Conservation (phyloP, 1,140 invertebrate genomes). For the Hyles vespertilio region DNA sequence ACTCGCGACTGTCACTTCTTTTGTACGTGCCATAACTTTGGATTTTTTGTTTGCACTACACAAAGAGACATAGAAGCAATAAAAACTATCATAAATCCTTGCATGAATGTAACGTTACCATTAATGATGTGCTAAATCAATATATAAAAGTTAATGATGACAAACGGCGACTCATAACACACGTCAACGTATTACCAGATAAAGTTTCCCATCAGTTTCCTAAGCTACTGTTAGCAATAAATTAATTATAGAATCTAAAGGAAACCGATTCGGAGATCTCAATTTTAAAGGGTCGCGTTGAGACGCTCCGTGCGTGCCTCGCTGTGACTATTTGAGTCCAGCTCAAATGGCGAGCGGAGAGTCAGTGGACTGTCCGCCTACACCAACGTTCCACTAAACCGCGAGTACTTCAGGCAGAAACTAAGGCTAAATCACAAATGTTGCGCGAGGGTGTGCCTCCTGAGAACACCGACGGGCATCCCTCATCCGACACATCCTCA, state of each 20-base stretch:
- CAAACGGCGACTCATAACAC: conserved; percentile 47
- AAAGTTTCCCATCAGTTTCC: conserved; percentile 63
- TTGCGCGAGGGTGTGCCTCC: conserved; percentile 50
- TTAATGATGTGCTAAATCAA: too few species aligned
- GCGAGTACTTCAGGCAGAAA: conserved; percentile 63
- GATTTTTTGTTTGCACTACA: neutral
- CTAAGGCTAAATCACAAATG: conserved; percentile 73
- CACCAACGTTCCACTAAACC: conserved; percentile 49
- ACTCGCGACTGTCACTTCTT: conserved; percentile 2
- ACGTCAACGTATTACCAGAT: conserved; percentile 45
- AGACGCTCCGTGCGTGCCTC: conserved; percentile 64
- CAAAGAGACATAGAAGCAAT: neutral
- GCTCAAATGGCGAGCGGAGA: conserved; percentile 67
- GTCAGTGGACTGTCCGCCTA: conserved; percentile 44
- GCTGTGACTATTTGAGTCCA: conserved; percentile 68
- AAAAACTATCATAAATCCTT: too few species aligned
- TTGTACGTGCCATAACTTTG: neutral
- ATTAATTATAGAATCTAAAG: conserved; percentile 73
- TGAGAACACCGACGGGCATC: conserved; percentile 41
- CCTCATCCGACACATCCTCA: conserved; percentile 52
- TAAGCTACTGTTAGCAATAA: conserved; percentile 72
- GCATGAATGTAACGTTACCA: too few species aligned
- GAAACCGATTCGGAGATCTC: conserved; percentile 73
- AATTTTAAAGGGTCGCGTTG: conserved; percentile 53
- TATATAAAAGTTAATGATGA: conserved; percentile 10